A percentile compares a stretch with the other conserved stretches of the same genome.
These are phyloP conservation scores for Brachyptera risi DNA, from an alignment of 2,888 invertebrate species.

Conservation along the genomic window DNA sequence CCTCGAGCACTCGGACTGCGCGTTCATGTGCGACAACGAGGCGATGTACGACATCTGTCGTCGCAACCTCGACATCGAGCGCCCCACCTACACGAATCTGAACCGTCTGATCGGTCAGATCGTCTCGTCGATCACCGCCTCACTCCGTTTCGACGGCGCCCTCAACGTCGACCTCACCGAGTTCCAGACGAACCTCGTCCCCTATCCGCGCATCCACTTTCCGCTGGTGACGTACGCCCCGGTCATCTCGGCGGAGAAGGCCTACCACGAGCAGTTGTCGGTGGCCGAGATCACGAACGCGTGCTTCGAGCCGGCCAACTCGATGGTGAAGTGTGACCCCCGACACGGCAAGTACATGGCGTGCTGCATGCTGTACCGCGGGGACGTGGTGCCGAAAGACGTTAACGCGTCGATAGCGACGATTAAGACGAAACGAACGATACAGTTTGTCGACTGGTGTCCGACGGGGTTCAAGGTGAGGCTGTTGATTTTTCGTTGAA, in stretches of 20 bases:
- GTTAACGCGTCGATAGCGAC: conserved; percentile 41
- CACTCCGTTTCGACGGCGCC: conserved; percentile 49
- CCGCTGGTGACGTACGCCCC: conserved; percentile 48
- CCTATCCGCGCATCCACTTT: conserved; percentile 53
- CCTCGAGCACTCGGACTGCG: conserved; percentile 48
- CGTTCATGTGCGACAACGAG: conserved; percentile 56
- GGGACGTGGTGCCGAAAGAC: conserved; percentile 50
- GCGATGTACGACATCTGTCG: conserved; percentile 55
- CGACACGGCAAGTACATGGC: conserved; percentile 44
- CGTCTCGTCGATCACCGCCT: conserved; percentile 49
- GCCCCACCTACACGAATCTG: conserved; percentile 54
- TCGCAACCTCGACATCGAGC: conserved; percentile 50
- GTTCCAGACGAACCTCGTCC: conserved; percentile 47
- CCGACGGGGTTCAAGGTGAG: no score
- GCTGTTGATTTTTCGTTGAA: no score
- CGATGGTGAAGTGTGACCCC: conserved; percentile 38
- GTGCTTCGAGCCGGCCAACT: conserved; percentile 52
- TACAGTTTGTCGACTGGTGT: no score
- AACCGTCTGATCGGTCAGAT: conserved; percentile 55
- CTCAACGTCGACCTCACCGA: conserved; percentile 52
- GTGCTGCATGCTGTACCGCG: conserved; percentile 42
- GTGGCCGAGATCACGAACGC: conserved; percentile 50
- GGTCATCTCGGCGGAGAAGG: conserved; percentile 46
- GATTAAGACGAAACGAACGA: conserved; percentile 38
- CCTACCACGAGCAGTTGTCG: conserved; percentile 41